Base-by-base conservation (phyloP, 2,888 invertebrate genomes). In the Melikaiella ostensackeni region DNA sequence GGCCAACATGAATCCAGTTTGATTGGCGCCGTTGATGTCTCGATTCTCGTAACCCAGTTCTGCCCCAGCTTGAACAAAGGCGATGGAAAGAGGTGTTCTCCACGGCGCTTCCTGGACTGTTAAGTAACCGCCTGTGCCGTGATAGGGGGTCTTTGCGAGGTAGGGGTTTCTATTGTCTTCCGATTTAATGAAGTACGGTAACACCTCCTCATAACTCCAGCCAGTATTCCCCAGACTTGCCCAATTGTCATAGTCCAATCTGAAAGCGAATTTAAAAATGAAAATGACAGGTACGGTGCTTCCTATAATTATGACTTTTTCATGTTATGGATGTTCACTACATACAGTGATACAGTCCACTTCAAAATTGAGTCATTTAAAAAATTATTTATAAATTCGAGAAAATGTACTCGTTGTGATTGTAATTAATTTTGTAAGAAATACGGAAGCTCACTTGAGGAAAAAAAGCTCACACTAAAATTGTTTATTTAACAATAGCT, bases 81-180 rank as follows among this genome's bases (percentile, higher is more conserved):
- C 95, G n/a, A 96, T 93, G 0, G 97, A 95, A 35, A 97, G 89
- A 0, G 97, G 97, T 0, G 96, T 95, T 61, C 95, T 93, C 96
- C 97, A 97, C 0, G 97, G 96, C 0, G 97, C 93, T 88, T 97
- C 97, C 89, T 96, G 97, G 0, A 97, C 96, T 0, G 97, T 97
- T 55, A 97, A 91, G 88, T 96, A 96, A 0, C 97, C 97, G 0
- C 97, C 97, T 0, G 94, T 94, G 1, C 93, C 92, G 88, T 97
- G 97, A 85, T 97, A 97, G 0, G 95, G 93, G 0, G 95, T 96
- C 77, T 94, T 93, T 0, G 94, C 94, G 76, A 97, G 90, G 84
- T 97, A 97, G 0, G 97, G 97, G 89, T 97, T 97, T 7, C 97
- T 93, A 87, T 97, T 96, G 90, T 97, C 97, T 91, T 97, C 97